phyloP scores from a whole-genome alignment of 2,113 vertebrate genomes.

The Herpailurus yagouaroundi region DNA sequence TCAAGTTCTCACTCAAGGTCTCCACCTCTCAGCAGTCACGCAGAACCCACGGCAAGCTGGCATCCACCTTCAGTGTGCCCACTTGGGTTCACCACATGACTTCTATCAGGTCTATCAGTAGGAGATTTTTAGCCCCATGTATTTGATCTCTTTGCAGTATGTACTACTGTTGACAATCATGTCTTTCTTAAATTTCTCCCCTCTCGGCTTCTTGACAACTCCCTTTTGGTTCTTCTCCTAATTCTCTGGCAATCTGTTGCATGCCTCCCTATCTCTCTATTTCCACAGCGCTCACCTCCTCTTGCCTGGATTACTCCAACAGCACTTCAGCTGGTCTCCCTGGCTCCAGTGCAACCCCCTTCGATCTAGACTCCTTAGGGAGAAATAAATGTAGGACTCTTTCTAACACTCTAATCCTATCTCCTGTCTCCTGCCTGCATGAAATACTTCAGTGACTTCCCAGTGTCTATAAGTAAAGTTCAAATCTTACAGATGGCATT shows the following conservation, averaged over 20 bases:
- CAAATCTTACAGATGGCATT: too few species aligned
- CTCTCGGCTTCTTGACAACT: neutral
- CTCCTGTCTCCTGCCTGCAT: neutral
- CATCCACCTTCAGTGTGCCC: neutral
- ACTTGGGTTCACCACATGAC: accelerated
- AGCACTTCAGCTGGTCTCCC: neutral
- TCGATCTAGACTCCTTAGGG: neutral
- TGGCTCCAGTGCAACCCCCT: neutral
- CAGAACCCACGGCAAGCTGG: neutral
- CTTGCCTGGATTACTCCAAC: neutral
- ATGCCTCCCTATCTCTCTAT: neutral
- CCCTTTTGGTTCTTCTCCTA: neutral
- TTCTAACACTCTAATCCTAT: neutral
- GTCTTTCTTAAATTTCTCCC: neutral
- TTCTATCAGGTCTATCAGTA: neutral
- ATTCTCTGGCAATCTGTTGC: neutral
- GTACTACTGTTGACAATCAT: neutral
- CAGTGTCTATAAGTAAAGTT: neutral
- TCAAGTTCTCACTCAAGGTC: neutral
- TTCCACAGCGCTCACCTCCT: neutral
- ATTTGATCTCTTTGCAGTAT: neutral
- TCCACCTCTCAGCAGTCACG: neutral
- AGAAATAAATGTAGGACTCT: neutral
- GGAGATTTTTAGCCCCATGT: neutral
- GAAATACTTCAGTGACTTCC: neutral